Conservation (phyloP, 2,888 invertebrate species). For the Germaria angustata region DNA sequence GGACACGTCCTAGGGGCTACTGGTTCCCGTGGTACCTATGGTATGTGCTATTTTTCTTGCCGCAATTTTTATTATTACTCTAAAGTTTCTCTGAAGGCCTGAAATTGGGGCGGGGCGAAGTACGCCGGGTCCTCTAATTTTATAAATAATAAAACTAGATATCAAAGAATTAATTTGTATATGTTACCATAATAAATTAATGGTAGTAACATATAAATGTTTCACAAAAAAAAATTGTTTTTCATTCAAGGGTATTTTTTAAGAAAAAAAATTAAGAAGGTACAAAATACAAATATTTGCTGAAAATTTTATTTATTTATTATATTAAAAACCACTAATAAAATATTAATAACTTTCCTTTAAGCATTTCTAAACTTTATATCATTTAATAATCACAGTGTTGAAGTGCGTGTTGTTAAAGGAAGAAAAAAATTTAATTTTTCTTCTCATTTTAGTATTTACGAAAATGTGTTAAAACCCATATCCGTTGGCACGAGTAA, state of each 20-base stretch:
- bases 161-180: too few species aligned
- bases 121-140: too few species aligned
- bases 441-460: conserved; percentile 30
- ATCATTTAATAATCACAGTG: conserved; percentile 16
- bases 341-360: conserved; percentile 74
- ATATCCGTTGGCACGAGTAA: background rate
- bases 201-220: too few species aligned
- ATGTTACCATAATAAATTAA: too few species aligned
- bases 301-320: conserved; percentile 53
- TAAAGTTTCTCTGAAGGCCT: too few species aligned
- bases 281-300: conserved; percentile 28
- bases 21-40: too few species aligned
- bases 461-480: background rate
- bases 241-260: too few species aligned
- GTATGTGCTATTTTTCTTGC: too few species aligned
- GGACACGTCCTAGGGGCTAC: too few species aligned
- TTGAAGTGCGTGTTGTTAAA: conserved; percentile 36
- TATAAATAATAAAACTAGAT: too few species aligned
- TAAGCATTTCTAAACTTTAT: conserved; percentile 18
- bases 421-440: conserved; percentile 11
- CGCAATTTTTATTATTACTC: too few species aligned
- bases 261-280: background rate
- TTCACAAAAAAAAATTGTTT: background rate
- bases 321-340: conserved; percentile 73
- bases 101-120: too few species aligned